phyloP scores from a whole-genome alignment of 2,113 vertebrate species.

The Rostratula benghalensis region DNA sequence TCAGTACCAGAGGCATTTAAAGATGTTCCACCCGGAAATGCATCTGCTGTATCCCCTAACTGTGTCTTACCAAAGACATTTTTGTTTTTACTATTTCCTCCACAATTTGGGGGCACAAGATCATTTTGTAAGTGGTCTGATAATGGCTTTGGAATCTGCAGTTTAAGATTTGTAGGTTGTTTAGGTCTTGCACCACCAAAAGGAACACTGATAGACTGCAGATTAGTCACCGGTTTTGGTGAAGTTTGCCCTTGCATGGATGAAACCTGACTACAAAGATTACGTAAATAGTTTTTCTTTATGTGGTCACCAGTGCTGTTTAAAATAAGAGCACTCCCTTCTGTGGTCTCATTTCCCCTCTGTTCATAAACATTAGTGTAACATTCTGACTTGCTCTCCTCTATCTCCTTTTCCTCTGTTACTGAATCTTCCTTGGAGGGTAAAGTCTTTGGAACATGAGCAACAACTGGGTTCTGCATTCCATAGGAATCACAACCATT shows the following conservation, averaged over 20 bases:
- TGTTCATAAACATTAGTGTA: slow-evolving; percentile 80
- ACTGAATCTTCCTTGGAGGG: slow-evolving; percentile 97
- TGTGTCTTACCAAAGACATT: slow-evolving; percentile 81
- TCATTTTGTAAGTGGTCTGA: slow-evolving; percentile 90
- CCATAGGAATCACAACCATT: slow-evolving; percentile 84
- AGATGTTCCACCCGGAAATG: slow-evolving; percentile 72
- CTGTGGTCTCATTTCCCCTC: slow-evolving; percentile 76
- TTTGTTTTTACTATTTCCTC: slow-evolving; percentile 88
- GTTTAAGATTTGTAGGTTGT: slow-evolving; percentile 92
- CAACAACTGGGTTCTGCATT: slow-evolving; percentile 77
- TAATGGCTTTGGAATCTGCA: slow-evolving; percentile 91
- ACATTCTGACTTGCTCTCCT: slow-evolving; percentile 95
- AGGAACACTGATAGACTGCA: slow-evolving; percentile 88
- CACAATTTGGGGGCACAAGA: slow-evolving; percentile 76
- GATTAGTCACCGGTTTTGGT: slow-evolving; percentile 73
- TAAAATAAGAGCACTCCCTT: slow-evolving; percentile 72
- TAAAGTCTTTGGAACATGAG: slow-evolving; percentile 81
- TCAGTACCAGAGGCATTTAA: slow-evolving; percentile 66
- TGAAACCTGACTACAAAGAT: slow-evolving; percentile 76
- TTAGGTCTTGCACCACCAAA: slow-evolving; percentile 97
- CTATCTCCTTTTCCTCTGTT: slow-evolving; percentile 98
- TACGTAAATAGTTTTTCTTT: slow-evolving; percentile 81
- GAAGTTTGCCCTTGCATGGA: slow-evolving; percentile 74
- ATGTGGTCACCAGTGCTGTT: slow-evolving; percentile 75
- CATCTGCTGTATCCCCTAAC: slow-evolving; percentile 55